Base-by-base conservation (phyloP, 2,797 vertebrate genomes). In the Chelon labrosus region DNA sequence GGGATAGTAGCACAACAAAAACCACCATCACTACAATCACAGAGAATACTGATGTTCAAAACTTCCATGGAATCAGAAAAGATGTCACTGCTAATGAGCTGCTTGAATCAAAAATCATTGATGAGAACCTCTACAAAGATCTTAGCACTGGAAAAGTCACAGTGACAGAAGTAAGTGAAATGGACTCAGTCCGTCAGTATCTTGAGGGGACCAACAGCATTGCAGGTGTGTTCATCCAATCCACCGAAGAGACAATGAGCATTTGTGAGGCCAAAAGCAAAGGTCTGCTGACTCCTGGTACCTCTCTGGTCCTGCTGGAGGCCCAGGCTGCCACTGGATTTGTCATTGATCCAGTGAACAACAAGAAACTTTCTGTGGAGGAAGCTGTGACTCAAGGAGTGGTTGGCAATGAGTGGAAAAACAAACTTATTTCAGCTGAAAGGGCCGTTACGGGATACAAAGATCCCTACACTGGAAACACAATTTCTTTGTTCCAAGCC, bases 401-500 rank as follows among this genome's bases (percentile, higher is more conserved):
- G 17, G 92, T 98, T 0, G 95, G 96, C 8, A 76, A 7, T 0
- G 96, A 97, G 13, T 82, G 95, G 35, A 95, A 95, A 13, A 91
- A 90, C 0, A 98, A 97, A 85, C 91, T 98, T 0, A 87, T 96
- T 0, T 92, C 84, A 0, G 96, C 96, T 0, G 96, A 97, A 70
- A 82, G 81, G 0, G 96, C 96, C 0, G 90, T 97, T 7, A 96
- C 94, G 0, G 97, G 97, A 12, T 93, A 93, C 62, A 92, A 54
- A 37, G 91, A 93, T 70, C 84, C 96, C 0, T 95, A 95, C 71
- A 96, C 94, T 3, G 93, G 85, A 37, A 37, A 90, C 3, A 92
- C 78, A 0, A 96, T 97, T 67, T 97, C 96, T 0, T 88, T 97
- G 4, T 97, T 97, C 44, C 95, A 97, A 37, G 95, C 96, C 3